Evolutionary conservation across 2,888 invertebrate genomes (phyloP).

Genomic region (Podabrus alpinus): DNA sequence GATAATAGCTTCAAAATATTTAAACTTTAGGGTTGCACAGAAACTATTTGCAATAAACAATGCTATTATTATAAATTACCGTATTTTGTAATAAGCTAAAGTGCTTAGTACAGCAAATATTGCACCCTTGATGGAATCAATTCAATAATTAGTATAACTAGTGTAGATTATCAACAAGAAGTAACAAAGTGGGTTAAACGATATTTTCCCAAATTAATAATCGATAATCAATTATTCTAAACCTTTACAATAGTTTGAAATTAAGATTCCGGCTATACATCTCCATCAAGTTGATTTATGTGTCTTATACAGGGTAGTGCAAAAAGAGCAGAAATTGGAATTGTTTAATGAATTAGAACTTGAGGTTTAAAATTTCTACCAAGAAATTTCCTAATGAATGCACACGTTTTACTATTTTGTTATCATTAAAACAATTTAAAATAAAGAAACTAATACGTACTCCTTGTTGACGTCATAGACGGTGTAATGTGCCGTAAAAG

Average conservation of each 20-base stretch:
- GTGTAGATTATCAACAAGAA: neutral
- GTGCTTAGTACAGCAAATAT: neutral
- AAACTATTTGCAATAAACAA: neutral
- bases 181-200: neutral
- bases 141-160: neutral
- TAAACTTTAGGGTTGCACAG: neutral
- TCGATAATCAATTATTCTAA: neutral
- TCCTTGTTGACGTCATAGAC: constrained; percentile 91
- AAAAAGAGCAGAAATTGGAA: neutral
- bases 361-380: neutral
- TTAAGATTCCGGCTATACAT: neutral
- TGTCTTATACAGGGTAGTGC: neutral
- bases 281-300: neutral
- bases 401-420: neutral
- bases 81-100: neutral
- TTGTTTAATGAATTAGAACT: neutral
- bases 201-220: neutral
- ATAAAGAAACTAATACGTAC: constrained; percentile 62
- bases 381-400: neutral
- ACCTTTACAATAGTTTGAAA: neutral
- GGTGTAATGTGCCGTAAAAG: constrained; percentile 86
- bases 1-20: too few species aligned
- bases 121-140: neutral
- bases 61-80: neutral
- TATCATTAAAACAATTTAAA: neutral